Evolutionary conservation across 1,140 invertebrate species (phyloP), one percentile per base, ranked within the genome.

Genomic region (Colletes latitarsis): DNA sequence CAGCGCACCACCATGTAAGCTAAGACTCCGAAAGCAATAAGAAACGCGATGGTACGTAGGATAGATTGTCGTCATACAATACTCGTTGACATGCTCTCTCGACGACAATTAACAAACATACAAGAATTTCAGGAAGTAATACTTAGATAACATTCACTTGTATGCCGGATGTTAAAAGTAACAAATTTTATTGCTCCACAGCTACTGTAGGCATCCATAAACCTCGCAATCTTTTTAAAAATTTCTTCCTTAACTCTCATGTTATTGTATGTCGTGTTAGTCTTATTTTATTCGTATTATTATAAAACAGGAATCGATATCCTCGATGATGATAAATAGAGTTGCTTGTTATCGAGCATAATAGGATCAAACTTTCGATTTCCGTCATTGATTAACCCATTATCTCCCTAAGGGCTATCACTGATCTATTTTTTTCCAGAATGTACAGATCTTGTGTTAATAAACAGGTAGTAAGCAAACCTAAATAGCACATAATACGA

Each of bases 401-500:
- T 63, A 17, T 49, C 17, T 49, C 53, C n/a, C 69, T 57, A 74
- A 80, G 77, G 68, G 70, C 64, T 81, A 55, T 76, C 70, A 82
- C 84, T 70, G 71, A 84, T 60, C 84, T 80, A 82, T 85, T 84
- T 64, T 30, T 83, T 62, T 78, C 73, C 62, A 72, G 87, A 80
- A 87, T 91, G 90, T 90, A 92, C 86, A 91, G 90, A 88, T 89
- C 82, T 88, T 77, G 80, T 87, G 87, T 90, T 89, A 90, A 76
- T 72, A 76, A 89, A 88, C 79, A 87, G 84, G 81, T 88, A 88
- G 89, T 90, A 88, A 92, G 90, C 89, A 87, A 88, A 84, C 81
- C 90, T 89, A 89, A 88, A 90, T 93, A 93, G 91, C 85, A 90
- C 91, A 92, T 92, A 92, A 92, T 93, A 92, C 89, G 90, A 92